Conservation (phyloP, 2,888 invertebrate species). For the Bembecia ichneumoniformis region DNA sequence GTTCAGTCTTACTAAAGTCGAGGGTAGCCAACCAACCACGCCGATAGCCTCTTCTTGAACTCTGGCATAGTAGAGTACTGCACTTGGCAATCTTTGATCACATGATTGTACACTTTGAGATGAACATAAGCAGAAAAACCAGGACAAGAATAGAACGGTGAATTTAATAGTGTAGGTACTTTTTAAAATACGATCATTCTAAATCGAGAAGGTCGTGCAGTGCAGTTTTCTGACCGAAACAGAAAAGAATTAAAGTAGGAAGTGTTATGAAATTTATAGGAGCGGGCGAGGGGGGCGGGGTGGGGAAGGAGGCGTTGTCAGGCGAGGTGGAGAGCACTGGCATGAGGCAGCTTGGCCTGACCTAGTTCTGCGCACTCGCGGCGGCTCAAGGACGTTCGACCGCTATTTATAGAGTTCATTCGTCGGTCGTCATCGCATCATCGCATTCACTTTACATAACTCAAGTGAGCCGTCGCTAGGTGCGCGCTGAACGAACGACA, state of each 20-base stretch:
- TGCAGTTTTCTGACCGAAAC: not conserved
- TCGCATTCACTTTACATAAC: constrained; percentile 62
- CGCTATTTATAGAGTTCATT: constrained; percentile 68
- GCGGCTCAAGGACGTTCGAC: constrained; percentile 67
- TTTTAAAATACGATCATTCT: no score
- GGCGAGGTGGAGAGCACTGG: constrained; percentile 31
- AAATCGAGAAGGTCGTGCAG: not conserved
- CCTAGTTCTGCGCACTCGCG: constrained; percentile 62
- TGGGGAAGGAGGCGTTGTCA: constrained; percentile 12
- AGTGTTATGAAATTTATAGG: constrained; percentile 24
- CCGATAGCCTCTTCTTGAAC: no score
- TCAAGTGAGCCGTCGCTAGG: constrained; percentile 45
- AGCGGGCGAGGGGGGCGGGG: constrained; percentile 1
- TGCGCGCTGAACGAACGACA: constrained; percentile 19
- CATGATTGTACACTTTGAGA: no score
- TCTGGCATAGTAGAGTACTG: no score
- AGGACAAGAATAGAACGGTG: no score
- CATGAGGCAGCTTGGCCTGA: constrained; percentile 53
- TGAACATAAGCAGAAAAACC: no score
- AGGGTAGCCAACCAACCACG: no score
- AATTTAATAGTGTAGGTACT: no score
- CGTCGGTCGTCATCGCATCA: constrained; percentile 50
- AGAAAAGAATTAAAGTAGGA: constrained; percentile 20
- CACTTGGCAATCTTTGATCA: no score
- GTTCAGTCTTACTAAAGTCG: no score